Evolutionary conservation across 1,140 invertebrate genomes (phyloP).

Genomic region (Drosophila dunni): DNA sequence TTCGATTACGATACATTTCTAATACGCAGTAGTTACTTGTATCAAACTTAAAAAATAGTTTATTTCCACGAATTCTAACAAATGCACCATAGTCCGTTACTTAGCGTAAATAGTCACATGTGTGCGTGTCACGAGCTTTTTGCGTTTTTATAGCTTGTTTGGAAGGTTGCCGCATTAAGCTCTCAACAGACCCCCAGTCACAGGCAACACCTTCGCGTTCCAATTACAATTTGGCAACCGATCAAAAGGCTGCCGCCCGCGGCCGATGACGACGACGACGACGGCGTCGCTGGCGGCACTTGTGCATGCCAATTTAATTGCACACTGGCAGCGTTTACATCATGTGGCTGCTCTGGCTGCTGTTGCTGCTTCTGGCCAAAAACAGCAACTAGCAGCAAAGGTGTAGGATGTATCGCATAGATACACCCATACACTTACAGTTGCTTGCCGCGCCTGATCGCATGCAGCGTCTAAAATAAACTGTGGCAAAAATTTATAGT

Average conservation of each 20-base stretch:
- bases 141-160: constrained; percentile 62
- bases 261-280: constrained; percentile 16
- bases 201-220: constrained; percentile 80
- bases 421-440: constrained; percentile 34
- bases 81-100: constrained; percentile 5
- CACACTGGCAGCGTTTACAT: constrained; percentile 63
- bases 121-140: constrained; percentile 38
- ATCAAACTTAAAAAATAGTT: no score
- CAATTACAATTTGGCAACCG: constrained; percentile 81
- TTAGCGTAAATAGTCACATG: constrained; percentile 1
- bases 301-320: constrained; percentile 83
- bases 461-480: constrained; percentile 81
- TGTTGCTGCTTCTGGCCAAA: constrained; percentile 64
- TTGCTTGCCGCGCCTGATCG: constrained; percentile 66
- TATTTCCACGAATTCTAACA: no score
- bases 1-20: no score
- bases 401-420: constrained; percentile 72
- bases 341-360: constrained; percentile 44
- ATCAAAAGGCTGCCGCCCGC: constrained; percentile 79
- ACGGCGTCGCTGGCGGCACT: constrained; percentile 59
- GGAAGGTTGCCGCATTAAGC: constrained; percentile 63
- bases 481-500: constrained; percentile 81
- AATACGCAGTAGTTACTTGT: no score
- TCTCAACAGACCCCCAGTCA: constrained; percentile 36
- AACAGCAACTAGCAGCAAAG: constrained; percentile 69